Percentiles rank a stretch among this genome's conserved stretches.
Evolutionary conservation across 2,797 vertebrate genomes (phyloP).

Genomic region (Hyperoplus lanceolatus): DNA sequence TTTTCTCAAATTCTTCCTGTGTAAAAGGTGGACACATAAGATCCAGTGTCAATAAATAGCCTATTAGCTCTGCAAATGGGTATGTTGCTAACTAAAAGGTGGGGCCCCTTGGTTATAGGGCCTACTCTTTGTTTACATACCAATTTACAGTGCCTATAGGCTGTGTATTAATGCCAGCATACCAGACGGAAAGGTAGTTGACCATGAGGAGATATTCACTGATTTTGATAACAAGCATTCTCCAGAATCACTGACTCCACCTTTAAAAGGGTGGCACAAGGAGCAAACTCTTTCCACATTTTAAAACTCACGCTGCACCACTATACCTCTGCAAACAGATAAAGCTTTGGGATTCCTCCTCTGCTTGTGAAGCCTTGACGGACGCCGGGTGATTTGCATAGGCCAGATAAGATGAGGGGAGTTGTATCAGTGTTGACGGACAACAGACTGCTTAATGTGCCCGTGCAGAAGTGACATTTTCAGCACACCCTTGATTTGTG

Average conservation of each 20-base stretch:
- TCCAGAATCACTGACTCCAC: too few relatives aligned
- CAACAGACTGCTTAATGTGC: constrained; percentile 23
- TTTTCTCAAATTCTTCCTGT: background rate
- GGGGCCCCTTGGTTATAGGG: too few relatives aligned
- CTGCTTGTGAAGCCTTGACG: constrained; percentile 40
- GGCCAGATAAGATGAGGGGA: constrained; percentile 37
- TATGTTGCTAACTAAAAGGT: too few relatives aligned
- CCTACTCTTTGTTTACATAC: too few relatives aligned
- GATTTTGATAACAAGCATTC: too few relatives aligned
- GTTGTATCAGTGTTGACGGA: constrained; percentile 52
- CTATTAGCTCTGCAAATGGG: too few relatives aligned
- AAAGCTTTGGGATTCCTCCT: constrained; percentile 8
- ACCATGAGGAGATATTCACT: too few relatives aligned
- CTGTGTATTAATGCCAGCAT: too few relatives aligned
- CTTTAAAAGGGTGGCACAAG: background rate
- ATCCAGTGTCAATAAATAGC: too few relatives aligned
- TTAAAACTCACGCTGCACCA: background rate
- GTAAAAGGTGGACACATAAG: background rate
- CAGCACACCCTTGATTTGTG: constrained; percentile 17
- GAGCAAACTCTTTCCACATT: constrained; percentile 12
- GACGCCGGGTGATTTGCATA: constrained; percentile 34
- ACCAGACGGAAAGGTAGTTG: too few relatives aligned
- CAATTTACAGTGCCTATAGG: too few relatives aligned
- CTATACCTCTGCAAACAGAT: background rate
- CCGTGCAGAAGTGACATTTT: constrained; percentile 26